Evolutionary conservation across 2,888 invertebrate species (phyloP).

Genomic region (Drosophila diplacantha): DNA sequence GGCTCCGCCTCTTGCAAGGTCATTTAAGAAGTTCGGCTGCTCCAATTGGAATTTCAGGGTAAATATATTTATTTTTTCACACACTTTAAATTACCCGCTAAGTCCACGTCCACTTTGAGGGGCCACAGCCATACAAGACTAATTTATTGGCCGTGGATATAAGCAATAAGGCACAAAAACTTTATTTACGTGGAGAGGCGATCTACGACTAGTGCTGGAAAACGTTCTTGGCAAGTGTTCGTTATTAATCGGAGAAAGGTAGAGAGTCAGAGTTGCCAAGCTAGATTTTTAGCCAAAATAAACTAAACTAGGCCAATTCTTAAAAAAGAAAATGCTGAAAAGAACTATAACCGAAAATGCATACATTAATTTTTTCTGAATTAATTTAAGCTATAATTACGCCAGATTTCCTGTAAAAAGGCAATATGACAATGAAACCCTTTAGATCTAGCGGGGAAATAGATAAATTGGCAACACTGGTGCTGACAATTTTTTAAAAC

Average conservation of each 20-base stretch:
- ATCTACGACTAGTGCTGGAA: slow-evolving; percentile 15
- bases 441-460: no score
- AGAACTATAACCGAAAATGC: no score
- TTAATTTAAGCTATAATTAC: no score
- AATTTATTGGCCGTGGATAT: not conserved
- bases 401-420: no score
- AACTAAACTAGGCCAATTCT: no score
- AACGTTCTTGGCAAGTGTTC: slow-evolving; percentile 8
- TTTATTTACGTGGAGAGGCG: slow-evolving; percentile 34
- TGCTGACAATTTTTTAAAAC: no score
- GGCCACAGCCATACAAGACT: slow-evolving; percentile 16
- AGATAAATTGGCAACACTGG: no score
- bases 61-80: not conserved
- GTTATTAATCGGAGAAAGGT: slow-evolving; percentile 3
- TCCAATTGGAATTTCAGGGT: slow-evolving; percentile 3
- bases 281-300: no score
- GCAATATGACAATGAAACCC: no score
- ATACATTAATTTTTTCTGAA: no score
- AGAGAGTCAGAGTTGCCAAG: no score
- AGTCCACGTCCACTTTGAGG: slow-evolving; percentile 12
- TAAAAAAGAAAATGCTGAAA: no score
- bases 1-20: slow-evolving; percentile 60
- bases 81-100: slow-evolving; percentile 15
- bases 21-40: slow-evolving; percentile 29
- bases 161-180: slow-evolving; percentile 2